Evolutionary conservation across 2,888 invertebrate genomes (phyloP), one percentile per base, ranked within the genome.

Genomic region (Zonitis immaculata): DNA sequence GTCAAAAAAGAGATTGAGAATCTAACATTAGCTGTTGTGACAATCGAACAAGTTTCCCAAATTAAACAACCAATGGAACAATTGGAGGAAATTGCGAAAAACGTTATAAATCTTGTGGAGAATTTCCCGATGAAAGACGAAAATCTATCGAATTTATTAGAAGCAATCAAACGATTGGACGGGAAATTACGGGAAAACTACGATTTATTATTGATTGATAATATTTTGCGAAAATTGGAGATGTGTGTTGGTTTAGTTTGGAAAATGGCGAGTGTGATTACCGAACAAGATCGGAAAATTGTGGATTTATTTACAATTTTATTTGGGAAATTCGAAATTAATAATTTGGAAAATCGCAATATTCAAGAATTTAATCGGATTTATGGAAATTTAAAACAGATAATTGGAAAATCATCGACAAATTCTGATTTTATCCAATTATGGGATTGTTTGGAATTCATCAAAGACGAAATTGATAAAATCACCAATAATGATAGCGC

Each of bases 81-180:
- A 26, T 58, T 75, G 14, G 76, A 75, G 58, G 70, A 74, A 60
- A 69, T 71, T 2, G 66, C 69, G 9, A 75, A 75, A 49, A 76
- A 76, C 57, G 73, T 71, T 3, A 69, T 76, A 6, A 75, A 75
- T 61, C 55, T 75, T 32, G 64, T 74, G 47, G 76, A 75, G 59
- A 66, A 67, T 28, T 69, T 74, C 44, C 66, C 70, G 6, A 30
- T 55, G 9, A 60, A 62, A 32, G 58, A 59, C 6, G 64, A 66
- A 28, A 53, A 56, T 39, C 52, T 63, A 35, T 51, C 59, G n/a
- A 56, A 48, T 39, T 47, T 65, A 11, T 28, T 66, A 20, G 51
- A 57, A 35, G 53, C 60, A 11, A 42, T 55, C 8, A 49, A 59
- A 47, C 51, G 56, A 12, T 35, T 61, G 9, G 49, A 54, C 8